Evolutionary conservation across 1,140 invertebrate genomes (phyloP).

Genomic region (Halesus radiatus): DNA sequence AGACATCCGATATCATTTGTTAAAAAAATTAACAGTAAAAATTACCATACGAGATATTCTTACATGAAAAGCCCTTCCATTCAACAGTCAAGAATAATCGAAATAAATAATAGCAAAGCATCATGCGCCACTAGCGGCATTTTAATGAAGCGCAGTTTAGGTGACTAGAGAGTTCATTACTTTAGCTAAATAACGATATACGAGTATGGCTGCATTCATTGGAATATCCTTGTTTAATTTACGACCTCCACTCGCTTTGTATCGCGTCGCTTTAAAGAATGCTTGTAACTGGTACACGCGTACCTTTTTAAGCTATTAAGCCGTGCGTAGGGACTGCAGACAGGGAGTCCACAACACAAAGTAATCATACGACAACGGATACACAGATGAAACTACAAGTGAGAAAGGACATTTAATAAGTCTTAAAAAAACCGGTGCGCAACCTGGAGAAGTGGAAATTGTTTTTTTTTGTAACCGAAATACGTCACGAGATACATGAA

Average conservation of each 20-base stretch:
- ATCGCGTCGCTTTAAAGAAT: constrained; percentile 2
- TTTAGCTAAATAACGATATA: constrained; percentile 22
- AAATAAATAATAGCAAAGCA: neutral
- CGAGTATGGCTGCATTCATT: constrained; percentile 1
- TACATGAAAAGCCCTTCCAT: neutral
- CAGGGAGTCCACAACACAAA: neutral
- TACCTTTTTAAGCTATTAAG: constrained; percentile 1
- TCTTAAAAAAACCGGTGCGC: too few relatives aligned
- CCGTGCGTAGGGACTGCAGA: neutral
- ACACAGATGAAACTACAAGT: too few relatives aligned
- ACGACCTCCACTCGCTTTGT: constrained; percentile 32
- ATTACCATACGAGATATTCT: neutral
- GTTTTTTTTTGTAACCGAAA: too few relatives aligned
- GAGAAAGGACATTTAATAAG: too few relatives aligned
- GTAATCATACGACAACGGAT: too few relatives aligned
- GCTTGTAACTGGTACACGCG: neutral
- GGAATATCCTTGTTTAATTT: constrained; percentile 33
- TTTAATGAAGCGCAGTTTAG: constrained; percentile 15
- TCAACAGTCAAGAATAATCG: neutral
- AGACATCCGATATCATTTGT: neutral
- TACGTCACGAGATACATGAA: too few relatives aligned
- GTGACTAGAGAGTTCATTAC: constrained; percentile 22
- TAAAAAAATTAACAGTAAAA: neutral
- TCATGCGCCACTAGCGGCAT: neutral
- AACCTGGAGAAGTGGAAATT: too few relatives aligned